A percentile compares a stretch with the other conserved stretches of the same genome.
These are phyloP conservation scores for Cheilosia impressa DNA, from an alignment of 2,888 invertebrate genomes.

Conservation along the genomic window DNA sequence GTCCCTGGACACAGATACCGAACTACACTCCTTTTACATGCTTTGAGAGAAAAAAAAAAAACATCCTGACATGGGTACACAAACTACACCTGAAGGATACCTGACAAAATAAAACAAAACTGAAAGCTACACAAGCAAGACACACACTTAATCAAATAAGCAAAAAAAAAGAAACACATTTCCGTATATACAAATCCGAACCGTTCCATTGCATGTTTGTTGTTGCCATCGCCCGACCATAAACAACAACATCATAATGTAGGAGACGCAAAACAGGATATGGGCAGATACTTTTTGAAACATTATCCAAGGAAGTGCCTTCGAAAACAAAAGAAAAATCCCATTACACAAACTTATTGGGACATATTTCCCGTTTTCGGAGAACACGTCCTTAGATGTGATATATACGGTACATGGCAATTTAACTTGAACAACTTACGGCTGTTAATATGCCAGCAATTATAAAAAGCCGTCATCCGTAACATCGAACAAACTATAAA, in stretches of 20 bases:
- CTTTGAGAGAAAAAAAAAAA: background rate
- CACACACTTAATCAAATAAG: background rate
- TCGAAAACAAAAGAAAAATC: slow-evolving; percentile 18
- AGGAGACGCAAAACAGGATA: slow-evolving; percentile 8
- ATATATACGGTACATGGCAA: slow-evolving; percentile 10
- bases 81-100: slow-evolving; percentile 12
- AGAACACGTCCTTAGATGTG: slow-evolving; percentile 5
- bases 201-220: slow-evolving; percentile 10
- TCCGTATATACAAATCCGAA: background rate
- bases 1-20: background rate
- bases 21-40: background rate
- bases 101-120: background rate
- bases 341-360: slow-evolving; percentile 40
- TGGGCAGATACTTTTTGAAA: slow-evolving; percentile 43
- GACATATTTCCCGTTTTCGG: slow-evolving; percentile 24
- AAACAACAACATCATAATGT: slow-evolving; percentile 1
- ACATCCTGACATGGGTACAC: background rate
- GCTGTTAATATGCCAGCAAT: background rate
- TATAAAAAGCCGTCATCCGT: no score
- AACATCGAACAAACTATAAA: background rate
- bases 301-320: slow-evolving; percentile 43
- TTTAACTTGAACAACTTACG: slow-evolving; percentile 12
- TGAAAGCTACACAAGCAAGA: background rate
- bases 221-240: background rate
- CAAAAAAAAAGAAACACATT: background rate